Evolutionary conservation across 2,888 invertebrate species (phyloP).

Genomic region (Minunthozetes semirufus): DNA sequence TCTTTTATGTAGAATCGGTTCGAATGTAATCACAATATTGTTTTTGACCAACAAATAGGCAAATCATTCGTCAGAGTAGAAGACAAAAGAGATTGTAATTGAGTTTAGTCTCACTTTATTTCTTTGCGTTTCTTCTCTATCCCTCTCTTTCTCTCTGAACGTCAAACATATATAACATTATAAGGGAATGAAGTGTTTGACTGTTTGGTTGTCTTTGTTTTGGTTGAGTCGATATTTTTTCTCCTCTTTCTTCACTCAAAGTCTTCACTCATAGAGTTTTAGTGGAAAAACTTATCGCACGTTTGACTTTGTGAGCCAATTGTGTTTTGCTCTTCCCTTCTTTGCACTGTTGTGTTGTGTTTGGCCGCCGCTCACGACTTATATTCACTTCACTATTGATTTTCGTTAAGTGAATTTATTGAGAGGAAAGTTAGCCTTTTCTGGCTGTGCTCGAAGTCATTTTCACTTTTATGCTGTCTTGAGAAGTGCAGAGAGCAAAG

Average conservation of each 20-base stretch:
- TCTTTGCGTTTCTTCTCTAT: too few relatives aligned
- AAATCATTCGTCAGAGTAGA: not conserved
- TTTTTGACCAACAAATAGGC: not conserved
- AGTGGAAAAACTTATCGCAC: not conserved
- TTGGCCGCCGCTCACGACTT: not conserved
- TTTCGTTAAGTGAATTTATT: slow-evolving; percentile 31
- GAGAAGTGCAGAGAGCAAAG: not conserved
- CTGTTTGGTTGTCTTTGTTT: not conserved
- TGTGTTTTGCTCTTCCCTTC: not conserved
- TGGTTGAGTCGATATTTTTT: not conserved
- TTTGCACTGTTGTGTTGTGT: not conserved
- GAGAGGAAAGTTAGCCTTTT: slow-evolving; percentile 22
- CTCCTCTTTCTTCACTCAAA: not conserved
- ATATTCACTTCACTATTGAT: slow-evolving; percentile 25
- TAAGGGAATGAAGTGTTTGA: slow-evolving; percentile 25
- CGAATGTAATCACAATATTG: slow-evolving; percentile 18
- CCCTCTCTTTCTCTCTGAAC: not conserved
- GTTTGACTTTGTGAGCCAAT: slow-evolving; percentile 2
- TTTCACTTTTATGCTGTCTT: slow-evolving; percentile 24
- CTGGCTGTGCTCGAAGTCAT: slow-evolving; percentile 6
- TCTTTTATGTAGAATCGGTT: not conserved
- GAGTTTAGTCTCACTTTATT: slow-evolving; percentile 25
- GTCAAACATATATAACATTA: slow-evolving; percentile 1
- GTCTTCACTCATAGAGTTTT: not conserved
- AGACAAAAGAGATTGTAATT: slow-evolving; percentile 16